Conservation (phyloP, 2,888 invertebrate genomes). For the Mythimna lalbum region DNA sequence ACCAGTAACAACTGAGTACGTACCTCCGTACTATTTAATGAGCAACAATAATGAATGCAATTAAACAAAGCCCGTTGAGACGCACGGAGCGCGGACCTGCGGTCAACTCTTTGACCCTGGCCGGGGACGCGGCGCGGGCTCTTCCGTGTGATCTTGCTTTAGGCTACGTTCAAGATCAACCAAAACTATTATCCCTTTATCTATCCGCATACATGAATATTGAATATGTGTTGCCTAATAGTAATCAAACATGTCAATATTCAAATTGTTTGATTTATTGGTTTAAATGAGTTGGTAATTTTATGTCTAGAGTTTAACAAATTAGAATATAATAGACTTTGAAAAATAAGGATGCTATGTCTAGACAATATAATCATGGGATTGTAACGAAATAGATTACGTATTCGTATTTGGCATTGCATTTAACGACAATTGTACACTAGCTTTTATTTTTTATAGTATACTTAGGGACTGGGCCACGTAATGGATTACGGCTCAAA, state of each 20-base stretch:
- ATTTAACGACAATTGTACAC: too few relatives aligned
- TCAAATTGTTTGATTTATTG: constrained; percentile 30
- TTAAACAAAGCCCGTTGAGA: constrained; percentile 65
- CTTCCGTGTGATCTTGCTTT: constrained; percentile 75
- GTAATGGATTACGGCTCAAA: too few relatives aligned
- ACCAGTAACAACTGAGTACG: constrained; percentile 21
- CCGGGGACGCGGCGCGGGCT: constrained; percentile 68
- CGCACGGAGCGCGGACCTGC: constrained; percentile 52
- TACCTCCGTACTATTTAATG: constrained; percentile 46
- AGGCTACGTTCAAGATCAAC: constrained; percentile 66
- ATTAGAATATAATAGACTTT: neutral
- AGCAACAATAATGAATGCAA: constrained; percentile 60
- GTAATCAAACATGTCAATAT: constrained; percentile 30
- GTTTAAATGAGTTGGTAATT: constrained; percentile 18
- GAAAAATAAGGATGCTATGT: neutral
- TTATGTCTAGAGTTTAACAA: neutral
- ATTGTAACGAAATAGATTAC: neutral
- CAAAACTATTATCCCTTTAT: constrained; percentile 70
- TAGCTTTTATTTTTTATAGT: too few relatives aligned
- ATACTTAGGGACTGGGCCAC: too few relatives aligned
- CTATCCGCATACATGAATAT: constrained; percentile 57
- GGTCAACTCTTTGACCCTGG: constrained; percentile 72
- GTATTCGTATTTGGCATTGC: neutral
- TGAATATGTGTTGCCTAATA: constrained; percentile 42
- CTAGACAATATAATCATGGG: neutral